Evolutionary conservation across 2,888 invertebrate species (phyloP).

Genomic region (Orthonevra nobilis): DNA sequence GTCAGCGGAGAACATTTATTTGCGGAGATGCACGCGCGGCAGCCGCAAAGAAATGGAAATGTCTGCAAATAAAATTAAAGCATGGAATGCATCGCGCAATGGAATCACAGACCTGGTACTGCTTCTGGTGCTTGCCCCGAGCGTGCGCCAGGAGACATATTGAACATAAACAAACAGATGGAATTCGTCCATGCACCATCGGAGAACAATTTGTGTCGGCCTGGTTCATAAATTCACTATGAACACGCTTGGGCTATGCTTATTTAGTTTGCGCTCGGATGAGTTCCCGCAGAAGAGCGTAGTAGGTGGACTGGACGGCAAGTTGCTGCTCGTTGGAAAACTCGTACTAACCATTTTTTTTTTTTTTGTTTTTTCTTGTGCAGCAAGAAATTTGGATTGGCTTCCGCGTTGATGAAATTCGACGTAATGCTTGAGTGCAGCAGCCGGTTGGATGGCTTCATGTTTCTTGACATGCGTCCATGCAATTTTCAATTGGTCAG

Average conservation of each 20-base stretch:
- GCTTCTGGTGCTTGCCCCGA: no score
- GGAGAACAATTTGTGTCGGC: constrained; percentile 59
- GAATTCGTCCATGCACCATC: constrained; percentile 60
- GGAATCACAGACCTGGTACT: constrained; percentile 38
- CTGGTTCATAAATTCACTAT: constrained; percentile 54
- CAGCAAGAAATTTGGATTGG: neutral
- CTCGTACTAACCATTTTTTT: no score
- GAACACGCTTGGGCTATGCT: constrained; percentile 58
- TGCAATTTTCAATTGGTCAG: no score
- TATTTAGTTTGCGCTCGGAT: constrained; percentile 25
- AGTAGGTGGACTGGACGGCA: no score
- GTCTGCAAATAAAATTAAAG: constrained; percentile 55
- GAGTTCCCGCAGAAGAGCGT: constrained; percentile 1
- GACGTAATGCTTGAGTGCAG: neutral
- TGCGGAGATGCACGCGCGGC: constrained; percentile 54
- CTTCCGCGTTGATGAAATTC: constrained; percentile 28
- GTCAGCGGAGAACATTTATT: constrained; percentile 64
- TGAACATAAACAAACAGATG: constrained; percentile 48
- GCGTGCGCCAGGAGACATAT: constrained; percentile 49
- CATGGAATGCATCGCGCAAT: constrained; percentile 52
- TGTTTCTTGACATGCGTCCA: no score
- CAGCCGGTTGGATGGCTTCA: neutral
- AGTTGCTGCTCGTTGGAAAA: no score
- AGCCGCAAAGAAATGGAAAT: constrained; percentile 27
- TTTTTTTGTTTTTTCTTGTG: no score